Evolutionary conservation across 2,797 vertebrate species (phyloP), one percentile per base, ranked within the genome.

Genomic region (Steatocranus sp.): DNA sequence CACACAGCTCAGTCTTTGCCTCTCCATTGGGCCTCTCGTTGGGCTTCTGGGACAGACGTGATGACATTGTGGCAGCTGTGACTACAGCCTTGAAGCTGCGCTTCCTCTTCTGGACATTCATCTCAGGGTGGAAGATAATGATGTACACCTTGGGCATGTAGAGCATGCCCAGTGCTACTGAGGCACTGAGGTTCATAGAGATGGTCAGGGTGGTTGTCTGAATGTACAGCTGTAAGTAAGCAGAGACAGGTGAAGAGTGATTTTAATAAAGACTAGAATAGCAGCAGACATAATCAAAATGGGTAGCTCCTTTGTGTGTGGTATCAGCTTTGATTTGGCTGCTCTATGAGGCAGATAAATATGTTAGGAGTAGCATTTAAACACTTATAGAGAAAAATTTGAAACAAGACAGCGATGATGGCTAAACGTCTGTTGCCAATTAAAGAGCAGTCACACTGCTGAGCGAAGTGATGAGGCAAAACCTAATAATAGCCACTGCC

Each of bases 121-220:
- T 96, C 94, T 99, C 98, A 1, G 98, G 98, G 93, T 99, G 98
- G 96, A 99, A 98, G 96, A 99, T 98, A 96, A 99, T 99, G 96
- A 99, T 98, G 95, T 99, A 99, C 86, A 99, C 98, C 96, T 99
- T 99, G 94, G 98, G 98, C 98, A 99, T 98, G 96, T 99, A 99
- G 85, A 99, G 98, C 98, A 99, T 99, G 91, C 98, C 98, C 94
- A 99, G 97, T 82, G 98, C 98, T 94, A 99, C 98, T 3, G 98
- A 99, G 46, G 98, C 98, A 94, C 98, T 99, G 95, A 99, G 95
- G 96, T 99, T 99, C 98, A 99, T 99, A 95, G 98, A 99, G 96
- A 99, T 99, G 90, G 98, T 99, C 91, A 99, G 96, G 5, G 98
- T 99, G 93, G 98, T 98, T 53, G 98, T 99, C 96, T 99, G 98